Evolutionary conservation across 2,888 invertebrate species (phyloP), one percentile per base, ranked within the genome.

Genomic region (Cephus nigrinus): DNA sequence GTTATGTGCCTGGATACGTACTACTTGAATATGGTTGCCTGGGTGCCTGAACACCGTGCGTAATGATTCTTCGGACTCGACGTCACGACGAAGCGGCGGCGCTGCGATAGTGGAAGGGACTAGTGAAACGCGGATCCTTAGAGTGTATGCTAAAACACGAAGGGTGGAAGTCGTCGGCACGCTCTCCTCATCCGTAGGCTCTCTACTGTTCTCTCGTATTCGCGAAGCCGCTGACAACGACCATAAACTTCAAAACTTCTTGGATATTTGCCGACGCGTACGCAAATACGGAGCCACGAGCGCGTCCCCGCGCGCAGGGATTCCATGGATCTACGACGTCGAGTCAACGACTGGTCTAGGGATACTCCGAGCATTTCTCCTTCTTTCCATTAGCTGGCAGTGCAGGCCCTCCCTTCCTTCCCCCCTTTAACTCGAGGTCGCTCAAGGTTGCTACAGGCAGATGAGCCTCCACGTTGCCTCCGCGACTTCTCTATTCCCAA

Each of bases 1-100:
- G 86, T 87, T 86, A 86, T 85, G 83, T 79, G 79, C 74, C 75
- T 32, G 69, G 40, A 5, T 40, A 2, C 40, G 5, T 40, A 4
- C 40, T 40, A 40, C 15, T 15, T 40, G 40, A 1, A 40, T 40
- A 4, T 15, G 15, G 40, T 15, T 36, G 36, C 12, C 0, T 34
- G 11, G 69, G 31, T 69, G 30, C 30, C 30, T 31, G 31, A 32
- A 32, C 69, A 32, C n/a, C 12, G 30, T 30, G 69, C 15, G 69
- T 69, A 69, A 69, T 15, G 69, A 69, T 69, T 30, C 69, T 69
- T 69, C 69, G 11, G 32, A 5, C 12, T 12, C 30, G 31, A 32
- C 69, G 30, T 32, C 69, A 32, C 31, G 69, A 15, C 30, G 69
- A 69, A 23, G 69, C 30, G 30, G 69, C 40, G 40, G 40, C 40